These are phyloP conservation scores for Brachyptera risi DNA, from an alignment of 2,888 invertebrate genomes.

Conservation along the genomic window DNA sequence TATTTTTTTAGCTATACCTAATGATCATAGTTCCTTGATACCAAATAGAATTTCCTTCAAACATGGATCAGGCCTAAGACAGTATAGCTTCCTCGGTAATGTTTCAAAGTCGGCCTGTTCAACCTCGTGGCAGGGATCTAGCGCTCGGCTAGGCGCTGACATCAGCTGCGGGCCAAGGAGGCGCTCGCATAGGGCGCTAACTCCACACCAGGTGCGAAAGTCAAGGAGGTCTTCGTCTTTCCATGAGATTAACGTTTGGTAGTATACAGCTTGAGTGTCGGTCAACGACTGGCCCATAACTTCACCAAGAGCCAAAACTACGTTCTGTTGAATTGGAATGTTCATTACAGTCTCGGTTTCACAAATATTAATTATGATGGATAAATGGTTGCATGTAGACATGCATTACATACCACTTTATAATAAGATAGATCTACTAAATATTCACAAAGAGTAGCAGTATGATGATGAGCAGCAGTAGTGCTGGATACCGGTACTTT, in stretches of 20 bases:
- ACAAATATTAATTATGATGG: no score
- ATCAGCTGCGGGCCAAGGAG: constrained; percentile 53
- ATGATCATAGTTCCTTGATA: constrained; percentile 38
- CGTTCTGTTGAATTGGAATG: no score
- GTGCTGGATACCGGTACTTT: no score
- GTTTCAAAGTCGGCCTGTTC: constrained; percentile 66
- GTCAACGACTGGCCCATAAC: constrained; percentile 62
- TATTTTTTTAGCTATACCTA: not conserved
- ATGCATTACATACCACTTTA: no score
- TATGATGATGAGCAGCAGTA: no score
- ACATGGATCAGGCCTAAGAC: constrained; percentile 46
- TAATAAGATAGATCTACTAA: no score
- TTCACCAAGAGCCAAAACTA: constrained; percentile 54
- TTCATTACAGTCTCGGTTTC: no score
- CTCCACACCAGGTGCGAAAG: constrained; percentile 74
- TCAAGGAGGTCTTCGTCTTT: constrained; percentile 51
- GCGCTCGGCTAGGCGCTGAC: constrained; percentile 51
- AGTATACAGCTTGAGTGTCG: constrained; percentile 48
- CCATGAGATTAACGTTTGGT: constrained; percentile 53
- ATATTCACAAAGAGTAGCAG: no score
- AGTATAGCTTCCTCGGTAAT: constrained; percentile 53
- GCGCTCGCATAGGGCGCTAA: constrained; percentile 73
- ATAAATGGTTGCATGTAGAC: no score
- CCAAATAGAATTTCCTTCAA: constrained; percentile 50
- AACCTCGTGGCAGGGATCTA: constrained; percentile 69